Evolutionary conservation across 2,888 invertebrate species (phyloP).

Genomic region (Tetranychus truncatus): DNA sequence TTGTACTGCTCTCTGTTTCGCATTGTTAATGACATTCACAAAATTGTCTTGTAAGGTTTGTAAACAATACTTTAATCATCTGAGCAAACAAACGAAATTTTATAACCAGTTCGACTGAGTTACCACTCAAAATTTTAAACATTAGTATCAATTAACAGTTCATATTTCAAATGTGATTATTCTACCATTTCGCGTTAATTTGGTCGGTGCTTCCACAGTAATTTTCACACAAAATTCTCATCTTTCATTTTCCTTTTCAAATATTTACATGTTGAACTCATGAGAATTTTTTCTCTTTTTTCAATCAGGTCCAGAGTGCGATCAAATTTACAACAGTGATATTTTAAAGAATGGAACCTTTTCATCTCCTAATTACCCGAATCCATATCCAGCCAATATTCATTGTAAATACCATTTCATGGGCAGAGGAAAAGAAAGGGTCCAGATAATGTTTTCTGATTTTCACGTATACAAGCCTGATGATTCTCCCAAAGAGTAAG

Average conservation of each 20-base stretch:
- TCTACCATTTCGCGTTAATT: too few relatives aligned
- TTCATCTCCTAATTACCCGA: conserved; percentile 65
- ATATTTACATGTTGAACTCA: background rate
- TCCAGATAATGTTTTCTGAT: conserved; percentile 65
- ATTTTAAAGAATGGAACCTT: conserved; percentile 61
- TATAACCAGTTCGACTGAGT: too few relatives aligned
- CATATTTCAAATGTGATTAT: too few relatives aligned
- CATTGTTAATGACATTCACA: too few relatives aligned
- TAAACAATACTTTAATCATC: too few relatives aligned
- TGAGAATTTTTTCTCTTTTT: background rate
- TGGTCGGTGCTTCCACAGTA: too few relatives aligned
- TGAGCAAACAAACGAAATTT: too few relatives aligned
- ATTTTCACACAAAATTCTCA: too few relatives aligned
- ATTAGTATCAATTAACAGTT: too few relatives aligned
- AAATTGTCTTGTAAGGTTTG: too few relatives aligned
- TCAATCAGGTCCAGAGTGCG: conserved; percentile 37
- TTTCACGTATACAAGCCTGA: conserved; percentile 47
- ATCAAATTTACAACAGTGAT: conserved; percentile 57
- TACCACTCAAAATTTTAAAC: too few relatives aligned
- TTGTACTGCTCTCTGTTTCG: too few relatives aligned
- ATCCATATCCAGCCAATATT: conserved; percentile 55
- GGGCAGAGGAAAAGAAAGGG: conserved; percentile 61
- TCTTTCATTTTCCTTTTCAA: background rate
- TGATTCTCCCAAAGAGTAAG: conserved; percentile 26
- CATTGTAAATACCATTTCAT: conserved; percentile 77